Evolutionary conservation across 2,888 invertebrate genomes (phyloP).

Genomic region (Amiota mariae): DNA sequence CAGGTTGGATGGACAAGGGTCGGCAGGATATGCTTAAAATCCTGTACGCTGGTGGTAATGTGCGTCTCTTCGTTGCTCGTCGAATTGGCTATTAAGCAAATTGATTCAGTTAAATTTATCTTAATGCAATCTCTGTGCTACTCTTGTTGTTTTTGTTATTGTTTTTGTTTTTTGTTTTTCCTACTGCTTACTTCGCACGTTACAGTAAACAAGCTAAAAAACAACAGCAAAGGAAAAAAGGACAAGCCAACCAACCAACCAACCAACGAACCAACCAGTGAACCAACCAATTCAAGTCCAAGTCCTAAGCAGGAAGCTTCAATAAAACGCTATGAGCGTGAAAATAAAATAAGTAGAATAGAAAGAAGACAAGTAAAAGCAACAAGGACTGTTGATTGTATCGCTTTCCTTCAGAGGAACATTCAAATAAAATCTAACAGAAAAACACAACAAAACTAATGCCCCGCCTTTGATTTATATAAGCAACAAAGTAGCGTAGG

Average conservation of each 20-base stretch:
- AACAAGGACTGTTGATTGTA: background rate
- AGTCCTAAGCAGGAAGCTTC: background rate
- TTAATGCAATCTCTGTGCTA: slow-evolving; percentile 67
- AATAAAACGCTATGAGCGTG: slow-evolving; percentile 8
- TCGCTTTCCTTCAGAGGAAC: too few relatives aligned
- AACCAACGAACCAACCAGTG: too few relatives aligned
- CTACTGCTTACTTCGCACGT: background rate
- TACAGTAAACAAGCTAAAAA: slow-evolving; percentile 6
- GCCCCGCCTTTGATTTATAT: too few relatives aligned
- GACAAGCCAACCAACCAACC: too few relatives aligned
- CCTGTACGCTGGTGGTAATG: slow-evolving; percentile 5
- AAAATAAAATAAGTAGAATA: background rate
- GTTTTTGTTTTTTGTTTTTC: background rate
- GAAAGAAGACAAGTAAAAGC: background rate
- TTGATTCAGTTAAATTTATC: slow-evolving; percentile 72
- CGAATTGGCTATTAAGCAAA: slow-evolving; percentile 72
- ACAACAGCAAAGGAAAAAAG: too few relatives aligned
- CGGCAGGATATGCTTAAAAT: background rate
- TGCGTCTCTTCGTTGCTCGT: slow-evolving; percentile 55
- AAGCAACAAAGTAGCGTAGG: too few relatives aligned
- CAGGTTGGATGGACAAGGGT: background rate
- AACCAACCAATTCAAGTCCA: background rate
- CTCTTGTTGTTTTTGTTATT: background rate
- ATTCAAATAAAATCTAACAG: too few relatives aligned
- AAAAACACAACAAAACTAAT: too few relatives aligned